Percentiles rank a stretch among this genome's conserved stretches.
Conservation (phyloP, 1,140 invertebrate genomes). For the Brachionus manjavacas region DNA sequence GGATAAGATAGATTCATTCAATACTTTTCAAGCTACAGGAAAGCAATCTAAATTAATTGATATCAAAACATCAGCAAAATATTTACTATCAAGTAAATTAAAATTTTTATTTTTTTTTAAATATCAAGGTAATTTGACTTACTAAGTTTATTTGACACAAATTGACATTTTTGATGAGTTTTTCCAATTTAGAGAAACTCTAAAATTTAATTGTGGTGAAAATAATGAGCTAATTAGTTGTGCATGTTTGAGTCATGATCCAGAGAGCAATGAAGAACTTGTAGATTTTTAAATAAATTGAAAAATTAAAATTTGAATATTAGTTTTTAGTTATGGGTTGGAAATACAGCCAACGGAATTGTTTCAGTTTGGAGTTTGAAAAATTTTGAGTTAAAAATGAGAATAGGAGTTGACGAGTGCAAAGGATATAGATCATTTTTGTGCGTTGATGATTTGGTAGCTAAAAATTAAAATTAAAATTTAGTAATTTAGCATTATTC, state of each 20-base stretch:
- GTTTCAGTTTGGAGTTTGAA: neutral
- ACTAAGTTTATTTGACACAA: neutral
- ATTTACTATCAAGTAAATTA: conserved; percentile 14
- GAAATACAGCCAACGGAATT: neutral
- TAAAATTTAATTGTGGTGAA: conserved; percentile 8
- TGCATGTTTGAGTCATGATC: neutral
- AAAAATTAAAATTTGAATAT: neutral
- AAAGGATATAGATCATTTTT: conserved; percentile 21
- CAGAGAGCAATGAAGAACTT: neutral
- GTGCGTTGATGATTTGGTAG: neutral
- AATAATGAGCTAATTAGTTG: neutral
- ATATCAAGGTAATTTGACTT: neutral
- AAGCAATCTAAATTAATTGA: neutral
- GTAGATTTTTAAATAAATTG: neutral
- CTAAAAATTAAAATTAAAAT: neutral
- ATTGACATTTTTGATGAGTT: neutral
- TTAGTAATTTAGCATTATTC: neutral
- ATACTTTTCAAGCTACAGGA: neutral
- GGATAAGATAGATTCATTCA: neutral
- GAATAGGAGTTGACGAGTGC: neutral
- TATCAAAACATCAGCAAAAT: neutral
- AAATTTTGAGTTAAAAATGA: conserved; percentile 11
- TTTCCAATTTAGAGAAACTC: neutral
- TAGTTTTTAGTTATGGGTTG: neutral
- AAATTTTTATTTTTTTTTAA: neutral